Conservation (phyloP, 2,888 invertebrate species). For the Drosophila dives region DNA sequence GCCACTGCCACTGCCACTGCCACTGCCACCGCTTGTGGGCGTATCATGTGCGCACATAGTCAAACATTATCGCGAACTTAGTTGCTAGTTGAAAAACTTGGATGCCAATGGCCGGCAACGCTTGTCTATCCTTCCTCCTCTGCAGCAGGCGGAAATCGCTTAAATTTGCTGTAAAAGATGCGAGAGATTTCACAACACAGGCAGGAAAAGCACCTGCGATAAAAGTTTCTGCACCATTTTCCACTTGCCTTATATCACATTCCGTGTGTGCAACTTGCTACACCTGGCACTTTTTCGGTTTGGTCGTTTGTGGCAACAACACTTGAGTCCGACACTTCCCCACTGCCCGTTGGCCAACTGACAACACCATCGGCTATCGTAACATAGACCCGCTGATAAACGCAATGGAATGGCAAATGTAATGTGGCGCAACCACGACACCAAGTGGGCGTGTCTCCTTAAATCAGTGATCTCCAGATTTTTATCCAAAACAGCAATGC, state of each 20-base stretch:
- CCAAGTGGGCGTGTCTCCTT: constrained; percentile 28
- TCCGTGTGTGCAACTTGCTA: constrained; percentile 23
- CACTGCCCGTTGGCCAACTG: constrained; percentile 9
- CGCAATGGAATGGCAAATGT: constrained; percentile 51
- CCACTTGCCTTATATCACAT: constrained; percentile 59
- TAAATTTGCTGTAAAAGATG: constrained; percentile 63
- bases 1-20: not conserved
- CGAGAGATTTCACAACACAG: constrained; percentile 38
- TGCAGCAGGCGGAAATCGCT: constrained; percentile 64
- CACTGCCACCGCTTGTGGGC: constrained; percentile 30
- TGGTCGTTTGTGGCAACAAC: constrained; percentile 18
- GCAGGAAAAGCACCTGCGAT: constrained; percentile 72
- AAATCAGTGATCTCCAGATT: constrained; percentile 29
- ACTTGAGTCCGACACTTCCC: constrained; percentile 37
- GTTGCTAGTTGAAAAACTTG: constrained; percentile 61
- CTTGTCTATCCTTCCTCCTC: constrained; percentile 50
- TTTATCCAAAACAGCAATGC: constrained; percentile 11
- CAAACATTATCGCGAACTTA: constrained; percentile 75
- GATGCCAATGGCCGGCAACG: constrained; percentile 46
- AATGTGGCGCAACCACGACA: constrained; percentile 16
- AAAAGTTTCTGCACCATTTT: constrained; percentile 78
- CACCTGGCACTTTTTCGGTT: constrained; percentile 18
- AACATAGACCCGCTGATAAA: constrained; percentile 65
- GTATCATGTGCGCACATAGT: constrained; percentile 71
- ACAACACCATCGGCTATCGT: constrained; percentile 43